These are phyloP conservation scores for Megaceryle maxima DNA, from an alignment of 2,113 vertebrate genomes.

Conservation along the genomic window DNA sequence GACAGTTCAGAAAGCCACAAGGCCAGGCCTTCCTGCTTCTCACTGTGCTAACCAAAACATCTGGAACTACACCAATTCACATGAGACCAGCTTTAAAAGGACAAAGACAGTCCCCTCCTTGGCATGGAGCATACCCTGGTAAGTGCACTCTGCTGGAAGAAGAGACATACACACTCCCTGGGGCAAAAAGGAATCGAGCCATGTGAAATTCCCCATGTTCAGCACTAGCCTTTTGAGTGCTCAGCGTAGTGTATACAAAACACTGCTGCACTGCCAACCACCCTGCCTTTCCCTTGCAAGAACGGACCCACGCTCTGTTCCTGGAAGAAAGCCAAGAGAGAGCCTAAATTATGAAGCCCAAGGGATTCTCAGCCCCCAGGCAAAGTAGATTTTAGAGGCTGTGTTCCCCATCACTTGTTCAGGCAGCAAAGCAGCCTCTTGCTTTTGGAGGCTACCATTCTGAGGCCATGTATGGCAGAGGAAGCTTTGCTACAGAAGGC, in stretches of 20 bases:
- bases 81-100: not conserved
- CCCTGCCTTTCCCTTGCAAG: slow-evolving; percentile 16
- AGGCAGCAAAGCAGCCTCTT: not conserved
- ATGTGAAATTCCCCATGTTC: slow-evolving; percentile 18
- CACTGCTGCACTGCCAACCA: not conserved
- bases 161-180: not conserved
- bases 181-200: slow-evolving; percentile 26
- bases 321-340: not conserved
- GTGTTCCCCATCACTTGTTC: not conserved
- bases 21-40: not conserved
- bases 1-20: not conserved
- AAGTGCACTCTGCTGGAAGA: not conserved
- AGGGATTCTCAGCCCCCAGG: not conserved
- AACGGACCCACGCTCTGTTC: not conserved
- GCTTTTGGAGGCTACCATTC: not conserved
- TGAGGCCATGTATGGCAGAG: not conserved
- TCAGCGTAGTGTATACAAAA: not conserved
- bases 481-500: not conserved
- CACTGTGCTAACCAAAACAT: not conserved
- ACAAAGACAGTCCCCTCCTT: not conserved
- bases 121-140: not conserved
- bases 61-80: not conserved
- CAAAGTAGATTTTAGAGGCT: not conserved
- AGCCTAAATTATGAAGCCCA: not conserved
- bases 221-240: not conserved